Base-by-base conservation (phyloP, 2,797 vertebrate genomes). In the Mormyrops attenuatus region DNA sequence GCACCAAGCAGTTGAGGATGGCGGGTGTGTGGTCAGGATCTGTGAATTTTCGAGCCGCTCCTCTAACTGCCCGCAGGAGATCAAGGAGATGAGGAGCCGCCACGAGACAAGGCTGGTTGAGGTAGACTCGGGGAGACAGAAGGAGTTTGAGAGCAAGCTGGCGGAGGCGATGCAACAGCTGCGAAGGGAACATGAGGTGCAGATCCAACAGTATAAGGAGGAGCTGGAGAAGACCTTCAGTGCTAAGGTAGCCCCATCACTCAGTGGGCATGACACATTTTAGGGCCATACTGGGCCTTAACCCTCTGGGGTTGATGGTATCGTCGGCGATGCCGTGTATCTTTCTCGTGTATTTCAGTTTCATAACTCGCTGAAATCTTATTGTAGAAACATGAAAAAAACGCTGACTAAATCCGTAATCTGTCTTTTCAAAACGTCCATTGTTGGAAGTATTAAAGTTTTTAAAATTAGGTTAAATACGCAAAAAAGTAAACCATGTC, bases 121-220 rank as follows among this genome's bases (percentile, higher is more conserved):
- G 94, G 92, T 96, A 44, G 96, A 97, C 53, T 94, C 94, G 0
- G 95, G 94, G 0, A 91, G 80, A 15, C 94, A 93, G 88, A 92
- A 90, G 88, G 97, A 97, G 90, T 95, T 96, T 91, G 96, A 97
- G 84, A 95, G 92, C 63, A 97, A 96, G 91, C 89, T 98, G 34
- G 60, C 93, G 0, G 94, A 96, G 5, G 90, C 92, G 7, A 95
- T 98, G 92, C 95, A 96, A 87, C 94, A 94, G 5, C 95, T 98
- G 13, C 94, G 97, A 13, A 92, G 93, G 77, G 95, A 97, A 8
- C 96, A 97, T 0, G 95, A 97, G 87, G 85, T 90, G 69, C 96
- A 97, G 90, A 94, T 98, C 91, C 92, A 91, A 85, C 95, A 94
- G 52, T 98, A 97, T 93, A 97, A 96, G 91, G 95, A 96, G 0